Base-by-base conservation (phyloP, 2,797 vertebrate species). In the Myotis vivesi region DNA sequence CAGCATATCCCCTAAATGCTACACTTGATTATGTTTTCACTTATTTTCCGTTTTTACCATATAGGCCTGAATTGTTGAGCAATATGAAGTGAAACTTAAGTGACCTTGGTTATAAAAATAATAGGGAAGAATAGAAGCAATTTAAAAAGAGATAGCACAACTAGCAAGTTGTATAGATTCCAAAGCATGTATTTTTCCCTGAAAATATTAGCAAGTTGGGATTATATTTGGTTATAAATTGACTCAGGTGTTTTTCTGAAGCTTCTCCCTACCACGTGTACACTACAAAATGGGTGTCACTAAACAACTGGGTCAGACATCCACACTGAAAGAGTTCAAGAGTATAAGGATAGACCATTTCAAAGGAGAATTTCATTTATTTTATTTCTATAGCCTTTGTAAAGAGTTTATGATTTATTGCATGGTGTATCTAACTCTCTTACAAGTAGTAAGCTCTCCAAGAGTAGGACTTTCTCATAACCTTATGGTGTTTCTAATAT, bases 1-100 rank as follows among this genome's bases (percentile, higher is more conserved):
- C 96, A 97, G 94, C 97, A 93, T 92, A 97, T 97, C 97, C 55
- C 22, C 94, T 97, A 98, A 98, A 98, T 98, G 96, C 93, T 97
- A 36, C 22, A 97, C 94, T 91, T 94, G 62, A 93, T 95, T 97
- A 90, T 83, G 72, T 22, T 86, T 97, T 95, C 51, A 33, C 33
- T 96, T 97, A 94, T 80, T 97, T 98, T 97, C 76, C 28, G 69
- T 96, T 95, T 96, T 86, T 73, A 46, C 51, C 90, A 83, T 49
- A 46, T 46, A 41, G 0, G 92, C 0, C 15, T 95, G 79, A 94
- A 95, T 96, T 92, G 66, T 77, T 73, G 6, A 84, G 25, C 77
- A 93, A n/a, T 75, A 96, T 83, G 87, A 97, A 96, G 55, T 95
- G 44, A 55, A 80, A 69, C 36, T 95, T 77, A 95, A 96, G 88